Base-by-base conservation (phyloP, 2,113 vertebrate species). In the Progne subis region DNA sequence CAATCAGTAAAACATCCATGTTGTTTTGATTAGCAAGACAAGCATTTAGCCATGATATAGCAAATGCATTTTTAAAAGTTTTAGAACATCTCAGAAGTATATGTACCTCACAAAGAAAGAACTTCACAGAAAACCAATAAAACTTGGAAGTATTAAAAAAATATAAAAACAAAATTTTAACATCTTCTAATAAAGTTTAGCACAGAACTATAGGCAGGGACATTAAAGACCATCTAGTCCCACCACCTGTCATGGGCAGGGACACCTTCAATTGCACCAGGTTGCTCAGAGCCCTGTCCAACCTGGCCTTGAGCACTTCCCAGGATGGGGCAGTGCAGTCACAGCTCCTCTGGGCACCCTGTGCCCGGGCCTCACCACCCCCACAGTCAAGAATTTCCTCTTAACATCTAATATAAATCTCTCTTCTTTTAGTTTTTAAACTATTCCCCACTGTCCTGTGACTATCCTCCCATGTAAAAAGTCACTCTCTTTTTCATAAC, bases 171-270 rank as follows among this genome's bases (percentile, higher is more conserved):
- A 44, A 52, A 86, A 44, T 32, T 14, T 49, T 68, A 39, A 25
- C 8, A 18, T 37, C 12, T 39, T 55, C 50, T 74, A 34, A 71
- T 52, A 52, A 65, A 53, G 41, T 53, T 11, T 34, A 34, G 17
- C 24, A 75, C 11, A 21, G 46, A 82, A 31, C 5, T n/a, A 13
- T 68, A 52, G 69, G n/a, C 75, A 39, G 16, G 24, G 18, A 60
- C 28, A 29, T 53, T 21, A 60, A 52, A 68, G 7, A 60, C 10
- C 24, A 60, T 14, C 11, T 49, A 57, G 9, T 41, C 17, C 32
- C 23, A 52, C 2, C 8, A 5, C 10, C 5, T 39, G 10, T 12
- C 2, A 2, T n/a, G 10, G 44, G 18, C 52, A 59, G 32, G 5
- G 14, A 39, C 46, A 60, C 18, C 18, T 60, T 29, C 23, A 26